These are phyloP conservation scores for Zoanthus solanderi DNA, from an alignment of 92 coral and sea anemone species.

Conservation along the genomic window DNA sequence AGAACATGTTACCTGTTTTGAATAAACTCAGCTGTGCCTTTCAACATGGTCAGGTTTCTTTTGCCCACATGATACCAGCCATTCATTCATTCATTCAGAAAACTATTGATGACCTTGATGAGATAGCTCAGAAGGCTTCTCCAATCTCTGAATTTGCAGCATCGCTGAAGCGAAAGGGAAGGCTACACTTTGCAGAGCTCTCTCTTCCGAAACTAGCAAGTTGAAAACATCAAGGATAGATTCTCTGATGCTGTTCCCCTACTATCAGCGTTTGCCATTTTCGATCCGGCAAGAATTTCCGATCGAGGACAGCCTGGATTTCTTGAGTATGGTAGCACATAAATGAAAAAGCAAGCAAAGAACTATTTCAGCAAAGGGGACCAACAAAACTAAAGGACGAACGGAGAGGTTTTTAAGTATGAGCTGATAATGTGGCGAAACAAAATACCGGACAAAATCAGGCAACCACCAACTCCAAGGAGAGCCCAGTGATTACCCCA, in stretches of 20 bases:
- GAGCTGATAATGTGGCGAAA: conserved; percentile 38
- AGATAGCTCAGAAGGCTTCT: neutral
- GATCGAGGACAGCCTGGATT: conserved; percentile 10
- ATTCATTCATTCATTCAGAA: too few relatives aligned
- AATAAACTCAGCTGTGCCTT: conserved; percentile 37
- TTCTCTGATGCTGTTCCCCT: conserved; percentile 13
- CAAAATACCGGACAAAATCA: conserved; percentile 22
- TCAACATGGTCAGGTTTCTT: conserved; percentile 14
- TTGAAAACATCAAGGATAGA: conserved; percentile 23
- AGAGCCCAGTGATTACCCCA: neutral
- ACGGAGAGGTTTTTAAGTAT: conserved; percentile 52
- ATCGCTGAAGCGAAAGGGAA: too few relatives aligned
- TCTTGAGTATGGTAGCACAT: conserved; percentile 19
- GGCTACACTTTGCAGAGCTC: conserved; percentile 33
- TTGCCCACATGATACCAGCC: neutral
- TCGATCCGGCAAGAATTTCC: conserved; percentile 7
- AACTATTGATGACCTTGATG: neutral
- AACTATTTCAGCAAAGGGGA: conserved; percentile 33
- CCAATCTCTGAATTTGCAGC: neutral
- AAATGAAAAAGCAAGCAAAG: conserved; percentile 1
- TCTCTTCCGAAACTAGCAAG: conserved; percentile 29
- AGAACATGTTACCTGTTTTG: conserved; percentile 35
- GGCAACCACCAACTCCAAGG: neutral
- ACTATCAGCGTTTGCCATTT: conserved; percentile 17
- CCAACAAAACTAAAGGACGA: conserved; percentile 37